Evolutionary conservation across 2,797 vertebrate genomes (phyloP).

Genomic region (Anguilla pacifica): DNA sequence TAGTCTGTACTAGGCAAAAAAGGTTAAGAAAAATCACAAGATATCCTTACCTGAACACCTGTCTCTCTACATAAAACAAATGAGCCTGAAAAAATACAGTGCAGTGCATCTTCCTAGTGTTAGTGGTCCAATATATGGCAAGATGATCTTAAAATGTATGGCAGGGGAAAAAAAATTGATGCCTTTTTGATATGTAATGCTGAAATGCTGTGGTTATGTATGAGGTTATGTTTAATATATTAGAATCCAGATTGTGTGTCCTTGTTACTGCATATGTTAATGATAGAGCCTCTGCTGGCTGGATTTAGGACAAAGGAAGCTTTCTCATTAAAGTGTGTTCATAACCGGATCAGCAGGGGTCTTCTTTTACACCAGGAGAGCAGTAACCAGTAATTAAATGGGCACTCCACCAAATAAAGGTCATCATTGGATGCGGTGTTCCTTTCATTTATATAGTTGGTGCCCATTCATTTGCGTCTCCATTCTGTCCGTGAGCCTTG

Average conservation of each 20-base stretch:
- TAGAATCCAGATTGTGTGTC: neutral
- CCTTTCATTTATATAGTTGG: neutral
- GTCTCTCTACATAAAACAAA: neutral
- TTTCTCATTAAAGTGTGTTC: neutral
- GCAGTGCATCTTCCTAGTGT: neutral
- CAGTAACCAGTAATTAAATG: neutral
- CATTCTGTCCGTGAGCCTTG: neutral
- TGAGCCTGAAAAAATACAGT: neutral
- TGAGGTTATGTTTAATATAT: neutral
- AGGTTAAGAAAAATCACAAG: neutral
- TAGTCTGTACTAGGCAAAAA: neutral
- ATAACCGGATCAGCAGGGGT: neutral
- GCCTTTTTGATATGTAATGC: neutral
- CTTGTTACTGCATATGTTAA: neutral
- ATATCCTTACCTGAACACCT: neutral
- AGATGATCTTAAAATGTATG: neutral
- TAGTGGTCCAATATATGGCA: neutral
- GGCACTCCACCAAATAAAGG: constrained; percentile 3
- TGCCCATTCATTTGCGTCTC: neutral
- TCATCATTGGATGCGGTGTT: neutral
- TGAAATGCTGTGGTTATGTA: neutral
- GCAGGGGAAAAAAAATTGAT: neutral
- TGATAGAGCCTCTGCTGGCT: neutral
- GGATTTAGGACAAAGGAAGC: neutral
- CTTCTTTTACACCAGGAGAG: neutral